A percentile compares a stretch with the other conserved stretches of the same genome.
These are phyloP conservation scores for Serrognathus titanus DNA, from an alignment of 2,888 invertebrate species.

Conservation along the genomic window DNA sequence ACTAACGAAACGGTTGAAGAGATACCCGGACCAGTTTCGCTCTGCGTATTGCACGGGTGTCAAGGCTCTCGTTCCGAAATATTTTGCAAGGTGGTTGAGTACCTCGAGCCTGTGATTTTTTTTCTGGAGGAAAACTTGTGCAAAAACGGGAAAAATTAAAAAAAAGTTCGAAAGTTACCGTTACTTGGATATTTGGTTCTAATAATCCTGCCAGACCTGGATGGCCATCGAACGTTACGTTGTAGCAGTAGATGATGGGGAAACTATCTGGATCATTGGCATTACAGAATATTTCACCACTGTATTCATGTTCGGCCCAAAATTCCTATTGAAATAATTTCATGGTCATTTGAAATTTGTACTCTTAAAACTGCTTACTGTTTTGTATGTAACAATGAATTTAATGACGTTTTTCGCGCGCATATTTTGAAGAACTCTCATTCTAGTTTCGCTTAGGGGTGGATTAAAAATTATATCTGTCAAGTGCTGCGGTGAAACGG, in stretches of 20 bases:
- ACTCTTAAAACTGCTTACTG: constrained; percentile 17
- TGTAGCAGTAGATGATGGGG: constrained; percentile 28
- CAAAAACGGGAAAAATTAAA: not conserved
- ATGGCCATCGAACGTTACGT: constrained; percentile 22
- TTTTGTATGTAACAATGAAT: constrained; percentile 33
- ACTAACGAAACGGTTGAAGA: constrained; percentile 12
- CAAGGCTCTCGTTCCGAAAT: constrained; percentile 33
- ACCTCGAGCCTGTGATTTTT: constrained; percentile 21
- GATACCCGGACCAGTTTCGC: constrained; percentile 26
- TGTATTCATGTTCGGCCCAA: constrained; percentile 30
- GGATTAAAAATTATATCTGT: constrained; percentile 32
- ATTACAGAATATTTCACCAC: constrained; percentile 30
- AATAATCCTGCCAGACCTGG: constrained; percentile 30
- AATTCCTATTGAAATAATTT: constrained; percentile 26
- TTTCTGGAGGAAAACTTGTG: not conserved
- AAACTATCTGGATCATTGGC: constrained; percentile 18
- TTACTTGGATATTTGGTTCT: constrained; percentile 6
- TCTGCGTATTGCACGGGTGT: constrained; percentile 31
- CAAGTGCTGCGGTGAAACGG: constrained; percentile 30
- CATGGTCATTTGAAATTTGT: not conserved
- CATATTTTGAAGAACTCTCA: constrained; percentile 16
- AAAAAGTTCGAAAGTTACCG: constrained; percentile 3
- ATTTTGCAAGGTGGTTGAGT: constrained; percentile 29
- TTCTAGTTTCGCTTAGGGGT: constrained; percentile 20
- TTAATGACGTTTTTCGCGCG: constrained; percentile 25